These are phyloP conservation scores for Thumatha senex DNA, from an alignment of 2,888 invertebrate species.

Conservation along the genomic window DNA sequence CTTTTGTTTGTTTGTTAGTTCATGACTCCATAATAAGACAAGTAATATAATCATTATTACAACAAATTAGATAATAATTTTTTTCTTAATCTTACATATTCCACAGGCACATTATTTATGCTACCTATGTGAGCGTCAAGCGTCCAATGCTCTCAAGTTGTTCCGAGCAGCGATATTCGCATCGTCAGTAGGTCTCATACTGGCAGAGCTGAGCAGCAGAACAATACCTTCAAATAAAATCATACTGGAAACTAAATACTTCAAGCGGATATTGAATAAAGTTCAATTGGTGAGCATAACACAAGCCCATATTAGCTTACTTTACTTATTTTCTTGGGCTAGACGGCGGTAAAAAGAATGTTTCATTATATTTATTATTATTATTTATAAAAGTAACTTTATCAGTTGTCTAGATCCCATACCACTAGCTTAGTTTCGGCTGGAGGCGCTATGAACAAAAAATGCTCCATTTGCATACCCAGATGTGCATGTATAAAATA, in stretches of 20 bases:
- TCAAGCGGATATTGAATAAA: background rate
- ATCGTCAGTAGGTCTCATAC: background rate
- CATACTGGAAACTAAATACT: background rate
- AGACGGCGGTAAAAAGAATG: too few relatives aligned
- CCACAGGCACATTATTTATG: background rate
- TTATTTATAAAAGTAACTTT: too few relatives aligned
- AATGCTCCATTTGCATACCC: too few relatives aligned
- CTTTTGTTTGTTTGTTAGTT: too few relatives aligned
- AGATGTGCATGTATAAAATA: too few relatives aligned
- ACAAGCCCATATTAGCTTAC: background rate
- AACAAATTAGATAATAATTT: too few relatives aligned
- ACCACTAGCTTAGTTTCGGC: too few relatives aligned
- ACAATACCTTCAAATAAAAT: background rate
- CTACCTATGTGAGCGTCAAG: slow-evolving; percentile 1
- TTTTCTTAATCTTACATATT: too few relatives aligned
- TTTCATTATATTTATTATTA: too few relatives aligned
- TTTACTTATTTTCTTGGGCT: background rate
- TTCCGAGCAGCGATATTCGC: background rate
- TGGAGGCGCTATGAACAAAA: too few relatives aligned
- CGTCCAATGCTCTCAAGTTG: background rate
- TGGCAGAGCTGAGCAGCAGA: background rate
- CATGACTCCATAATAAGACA: background rate
- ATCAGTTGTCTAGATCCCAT: too few relatives aligned
- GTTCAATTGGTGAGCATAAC: background rate
- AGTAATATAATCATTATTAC: too few relatives aligned